Evolutionary conservation across 2,797 vertebrate genomes (phyloP).

Genomic region (Neostethus bicornis): DNA sequence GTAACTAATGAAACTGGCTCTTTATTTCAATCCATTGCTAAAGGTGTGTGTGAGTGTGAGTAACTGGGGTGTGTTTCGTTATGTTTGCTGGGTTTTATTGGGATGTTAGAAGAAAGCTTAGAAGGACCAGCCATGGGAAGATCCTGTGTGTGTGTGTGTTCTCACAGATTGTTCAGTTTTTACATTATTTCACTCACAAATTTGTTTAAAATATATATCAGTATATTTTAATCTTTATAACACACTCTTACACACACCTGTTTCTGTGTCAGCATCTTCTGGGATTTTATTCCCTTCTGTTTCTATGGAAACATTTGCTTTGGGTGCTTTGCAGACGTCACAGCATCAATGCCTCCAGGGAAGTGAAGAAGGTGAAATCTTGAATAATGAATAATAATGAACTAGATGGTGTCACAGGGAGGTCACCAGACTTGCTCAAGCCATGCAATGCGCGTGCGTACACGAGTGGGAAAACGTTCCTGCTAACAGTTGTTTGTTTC

Average conservation of each 20-base stretch:
- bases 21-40: conserved; percentile 36
- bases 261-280: neutral
- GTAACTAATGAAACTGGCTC: conserved; percentile 57
- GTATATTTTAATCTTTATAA: neutral
- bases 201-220: neutral
- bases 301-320: conserved; percentile 88
- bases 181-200: too few relatives aligned
- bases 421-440: conserved; percentile 91
- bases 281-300: neutral
- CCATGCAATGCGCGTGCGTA: conserved; percentile 22
- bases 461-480: conserved; percentile 4
- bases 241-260: neutral
- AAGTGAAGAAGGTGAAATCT: conserved; percentile 89
- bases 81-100: conserved; percentile 52
- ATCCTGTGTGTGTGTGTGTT: conserved; percentile 18
- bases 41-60: conserved; percentile 61
- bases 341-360: conserved; percentile 73
- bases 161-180: too few relatives aligned
- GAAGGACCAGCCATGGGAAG: conserved; percentile 29
- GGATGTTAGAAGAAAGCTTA: conserved; percentile 38
- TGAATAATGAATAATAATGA: conserved; percentile 94
- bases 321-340: neutral
- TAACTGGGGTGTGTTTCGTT: conserved; percentile 55
- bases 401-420: conserved; percentile 87
- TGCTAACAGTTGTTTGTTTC: conserved; percentile 26